Base-by-base conservation (phyloP, 2,888 invertebrate species). In the Acrobeloides nanus region DNA sequence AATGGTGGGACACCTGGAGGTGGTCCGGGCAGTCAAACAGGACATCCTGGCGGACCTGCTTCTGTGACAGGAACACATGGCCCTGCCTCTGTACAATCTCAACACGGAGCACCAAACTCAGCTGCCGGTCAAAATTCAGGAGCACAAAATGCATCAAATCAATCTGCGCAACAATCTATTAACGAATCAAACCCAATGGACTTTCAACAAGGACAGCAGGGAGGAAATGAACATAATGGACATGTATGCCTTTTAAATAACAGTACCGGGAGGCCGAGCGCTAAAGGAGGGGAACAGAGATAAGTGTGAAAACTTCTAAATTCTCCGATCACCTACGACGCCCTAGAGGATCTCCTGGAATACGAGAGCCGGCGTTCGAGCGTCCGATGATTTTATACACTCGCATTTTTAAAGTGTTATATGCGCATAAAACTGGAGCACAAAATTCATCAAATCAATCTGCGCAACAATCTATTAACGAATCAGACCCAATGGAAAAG, bases 31-130 rank as follows among this genome's bases (percentile, higher is more conserved):
- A 38, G 38, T 29, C 32, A 46, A 17, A 21, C 35, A 10, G 48
- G 46, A 25, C 23, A n/a, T 27, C 25, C 24, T 6, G 38, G 35
- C 7, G 53, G 54, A n/a, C 56, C 55, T 1, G 24, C 44, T 3
- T 42, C 48, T 17, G 53, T 35, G 18, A 25, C 27, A 7, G 42
- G 38, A n/a, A 18, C 18, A 8, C 38, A 37, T 23, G 48, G 53
- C 12, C 62, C 53, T 12, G 46, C 46, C n/a, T 55, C 59, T 24
- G 59, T 59, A 4, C 59, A 61, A 23, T 58, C 59, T 3, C 58
- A 58, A 38, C 37, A 33, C 32, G 56, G 61, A 20, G 57, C 51
- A 10, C 55, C 55, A 2, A 54, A 38, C 7, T 48, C 44, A 15
- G 46, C 47, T 3, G 33, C 27, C 21, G 17, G 23, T 24, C 26